Conservation (phyloP, 2,113 vertebrate species). For the Tupaia chinensis region DNA sequence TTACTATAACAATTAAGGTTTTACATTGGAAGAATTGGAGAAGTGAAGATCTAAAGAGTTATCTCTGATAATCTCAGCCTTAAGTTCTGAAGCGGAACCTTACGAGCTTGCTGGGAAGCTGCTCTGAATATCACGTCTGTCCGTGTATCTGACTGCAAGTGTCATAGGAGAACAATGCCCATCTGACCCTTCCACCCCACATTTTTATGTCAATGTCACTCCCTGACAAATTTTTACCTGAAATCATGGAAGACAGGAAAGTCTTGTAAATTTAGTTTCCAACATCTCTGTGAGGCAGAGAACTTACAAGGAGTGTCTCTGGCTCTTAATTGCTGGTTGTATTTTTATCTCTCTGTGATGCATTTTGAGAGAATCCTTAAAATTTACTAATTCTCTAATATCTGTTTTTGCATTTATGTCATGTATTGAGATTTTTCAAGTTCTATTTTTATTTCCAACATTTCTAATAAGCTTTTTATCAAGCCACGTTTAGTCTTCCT, state of each 20-base stretch:
- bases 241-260: not conserved
- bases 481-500: not conserved
- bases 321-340: not conserved
- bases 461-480: constrained; percentile 10
- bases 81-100: not conserved
- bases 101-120: not conserved
- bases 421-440: not conserved
- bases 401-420: not conserved
- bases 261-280: not conserved
- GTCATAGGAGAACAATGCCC: not conserved
- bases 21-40: not conserved
- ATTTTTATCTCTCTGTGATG: not conserved
- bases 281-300: not conserved
- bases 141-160: not conserved
- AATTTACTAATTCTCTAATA: not conserved
- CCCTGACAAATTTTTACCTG: not conserved
- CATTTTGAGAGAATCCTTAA: constrained; percentile 1
- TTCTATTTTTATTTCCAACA: not conserved
- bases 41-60: not conserved
- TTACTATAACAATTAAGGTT: not conserved
- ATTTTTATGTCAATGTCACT: not conserved
- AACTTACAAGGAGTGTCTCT: not conserved
- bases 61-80: not conserved
- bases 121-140: not conserved
- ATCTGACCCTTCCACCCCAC: not conserved